Conservation (phyloP, 2,888 invertebrate genomes). For the Acanthacorydalis orientalis region DNA sequence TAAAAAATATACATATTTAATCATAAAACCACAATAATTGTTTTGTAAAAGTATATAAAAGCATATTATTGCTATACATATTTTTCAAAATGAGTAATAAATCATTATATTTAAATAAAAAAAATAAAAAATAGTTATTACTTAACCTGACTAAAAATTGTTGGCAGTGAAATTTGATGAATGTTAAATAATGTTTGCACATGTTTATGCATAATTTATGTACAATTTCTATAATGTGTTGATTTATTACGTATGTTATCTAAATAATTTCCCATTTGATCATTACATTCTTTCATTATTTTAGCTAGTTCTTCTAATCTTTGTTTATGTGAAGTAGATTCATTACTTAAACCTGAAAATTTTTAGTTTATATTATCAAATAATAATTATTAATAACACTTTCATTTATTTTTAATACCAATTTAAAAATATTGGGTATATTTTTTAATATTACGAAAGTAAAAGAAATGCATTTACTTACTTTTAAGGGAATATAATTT, state of each 20-base stretch:
- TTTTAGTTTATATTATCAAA: slow-evolving; percentile 6
- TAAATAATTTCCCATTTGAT: slow-evolving; percentile 43
- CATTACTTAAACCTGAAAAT: slow-evolving; percentile 35
- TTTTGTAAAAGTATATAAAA: too few relatives aligned
- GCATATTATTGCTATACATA: too few relatives aligned
- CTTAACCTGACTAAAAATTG: too few relatives aligned
- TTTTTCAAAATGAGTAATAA: too few relatives aligned
- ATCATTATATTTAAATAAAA: too few relatives aligned
- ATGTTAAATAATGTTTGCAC: too few relatives aligned
- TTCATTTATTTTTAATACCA: slow-evolving; percentile 1
- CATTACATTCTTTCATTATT: slow-evolving; percentile 41
- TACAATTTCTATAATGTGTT: slow-evolving; percentile 43
- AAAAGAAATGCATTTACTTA: neutral
- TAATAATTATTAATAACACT: slow-evolving; percentile 4
- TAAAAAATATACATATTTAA: too few relatives aligned
- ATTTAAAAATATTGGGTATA: neutral
- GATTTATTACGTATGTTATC: slow-evolving; percentile 40
- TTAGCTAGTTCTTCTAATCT: slow-evolving; percentile 37
- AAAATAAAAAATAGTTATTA: too few relatives aligned
- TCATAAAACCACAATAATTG: too few relatives aligned
- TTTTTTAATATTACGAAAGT: neutral
- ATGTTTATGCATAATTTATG: neutral
- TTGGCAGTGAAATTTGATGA: too few relatives aligned
- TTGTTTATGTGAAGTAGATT: slow-evolving; percentile 40
- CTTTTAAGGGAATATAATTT: slow-evolving; percentile 2